Base-by-base conservation (phyloP, 2,888 invertebrate species). In the Zaprionus obscuricornis region DNA sequence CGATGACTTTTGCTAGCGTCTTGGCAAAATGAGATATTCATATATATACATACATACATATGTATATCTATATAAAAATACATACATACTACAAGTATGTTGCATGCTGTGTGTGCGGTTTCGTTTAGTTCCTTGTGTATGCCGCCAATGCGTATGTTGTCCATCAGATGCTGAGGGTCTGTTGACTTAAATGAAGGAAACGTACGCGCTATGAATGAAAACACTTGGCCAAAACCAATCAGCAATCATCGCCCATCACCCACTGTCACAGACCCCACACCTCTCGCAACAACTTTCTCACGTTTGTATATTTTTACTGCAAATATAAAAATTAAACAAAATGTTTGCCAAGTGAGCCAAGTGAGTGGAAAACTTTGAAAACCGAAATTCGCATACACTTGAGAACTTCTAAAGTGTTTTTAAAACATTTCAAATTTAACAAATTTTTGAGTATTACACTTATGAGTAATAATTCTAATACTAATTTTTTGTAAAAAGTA, bases 151-250 rank as follows among this genome's bases (percentile, higher is more conserved):
- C 49, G 52, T 67, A 46, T 33, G 67, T 17, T 46, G 37, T 55
- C 50, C 50, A 29, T 67, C 68, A 50, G 40, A 34, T 8, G 11
- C 31, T 8, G n/a, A 17, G 59, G 42, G 55, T 65, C 67, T 84
- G 84, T 78, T 85, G 86, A 76, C 86, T 84, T 56, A 77, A 46
- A 40, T 54, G 31, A n/a, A n/a, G n/a, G n/a, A n/a, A n/a, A n/a
- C 58, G 52, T 34, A 62, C 68, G 54, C 55, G 70, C 67, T 50
- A 62, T 84, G 85, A 86, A 78, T 81, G 77, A 81, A 68, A 79
- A 62, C 82, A 76, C 74, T 78, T 86, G 86, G 79, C 75, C 73
- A 34, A n/a, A 62, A 68, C 51, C 64, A 65, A 65, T 67, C 58
- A 62, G 43, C 52, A 49, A 46, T 49, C 49, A 65, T 3, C 43